These are phyloP conservation scores for Brachypterus glaber DNA, from an alignment of 2,888 invertebrate species.

Conservation along the genomic window DNA sequence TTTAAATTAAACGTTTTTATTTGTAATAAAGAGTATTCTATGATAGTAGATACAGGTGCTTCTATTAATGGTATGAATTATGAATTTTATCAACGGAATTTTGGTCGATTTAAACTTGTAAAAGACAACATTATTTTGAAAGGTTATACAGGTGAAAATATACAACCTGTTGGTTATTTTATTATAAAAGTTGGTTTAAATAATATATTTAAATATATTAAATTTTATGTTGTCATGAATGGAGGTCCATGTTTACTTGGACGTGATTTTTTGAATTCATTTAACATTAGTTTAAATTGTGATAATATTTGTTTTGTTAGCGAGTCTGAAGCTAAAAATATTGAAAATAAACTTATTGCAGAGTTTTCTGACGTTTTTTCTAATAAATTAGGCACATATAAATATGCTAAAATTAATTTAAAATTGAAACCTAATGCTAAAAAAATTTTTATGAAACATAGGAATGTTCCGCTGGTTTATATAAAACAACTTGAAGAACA, in stretches of 20 bases:
- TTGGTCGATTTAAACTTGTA: background rate
- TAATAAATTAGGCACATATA: background rate
- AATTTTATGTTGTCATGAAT: background rate
- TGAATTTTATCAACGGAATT: background rate
- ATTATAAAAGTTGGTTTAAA: background rate
- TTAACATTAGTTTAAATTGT: background rate
- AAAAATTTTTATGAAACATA: slow-evolving; percentile 1
- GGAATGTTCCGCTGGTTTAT: background rate
- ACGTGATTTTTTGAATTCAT: background rate
- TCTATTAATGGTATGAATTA: slow-evolving; percentile 1
- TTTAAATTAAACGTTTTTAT: slow-evolving; percentile 1
- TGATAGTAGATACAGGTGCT: slow-evolving; percentile 1
- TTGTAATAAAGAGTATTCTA: background rate
- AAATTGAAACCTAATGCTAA: background rate
- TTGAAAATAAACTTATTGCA: background rate
- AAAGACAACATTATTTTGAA: background rate
- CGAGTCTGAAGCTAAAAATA: background rate
- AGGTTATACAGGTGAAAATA: slow-evolving; percentile 1
- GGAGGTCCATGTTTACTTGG: slow-evolving; percentile 1
- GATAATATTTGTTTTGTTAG: background rate
- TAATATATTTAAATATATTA: slow-evolving; percentile 1
- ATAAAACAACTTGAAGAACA: background rate
- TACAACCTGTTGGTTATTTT: background rate
- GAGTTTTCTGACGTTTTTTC: background rate
- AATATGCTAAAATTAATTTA: background rate